Evolutionary conservation across 2,113 vertebrate genomes (phyloP).

Genomic region (Mionectes macconnelli): DNA sequence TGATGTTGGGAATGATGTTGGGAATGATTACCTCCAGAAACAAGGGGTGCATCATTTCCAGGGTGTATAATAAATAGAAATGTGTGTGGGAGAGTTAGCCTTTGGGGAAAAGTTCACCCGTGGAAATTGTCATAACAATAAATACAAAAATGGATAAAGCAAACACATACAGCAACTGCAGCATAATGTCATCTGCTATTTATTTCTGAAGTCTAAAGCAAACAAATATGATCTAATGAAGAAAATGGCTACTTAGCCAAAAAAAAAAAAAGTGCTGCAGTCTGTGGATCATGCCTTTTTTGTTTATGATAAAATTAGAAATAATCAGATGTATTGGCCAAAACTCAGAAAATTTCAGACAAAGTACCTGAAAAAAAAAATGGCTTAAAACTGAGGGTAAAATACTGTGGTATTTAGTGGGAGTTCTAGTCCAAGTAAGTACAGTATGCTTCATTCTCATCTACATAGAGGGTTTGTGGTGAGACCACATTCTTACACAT

Average conservation of each 20-base stretch:
- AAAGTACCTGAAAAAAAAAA: background rate
- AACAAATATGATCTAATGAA: constrained; percentile 42
- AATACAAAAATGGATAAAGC: background rate
- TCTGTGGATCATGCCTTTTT: constrained; percentile 9
- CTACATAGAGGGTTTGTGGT: background rate
- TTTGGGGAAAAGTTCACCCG: background rate
- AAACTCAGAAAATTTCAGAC: background rate
- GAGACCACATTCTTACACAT: background rate
- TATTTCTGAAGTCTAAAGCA: constrained; percentile 34
- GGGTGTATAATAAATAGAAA: background rate
- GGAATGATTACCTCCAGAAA: background rate
- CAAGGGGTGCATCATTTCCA: background rate
- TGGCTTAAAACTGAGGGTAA: background rate
- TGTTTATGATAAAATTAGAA: constrained; percentile 25
- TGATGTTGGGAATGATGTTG: fast-evolving
- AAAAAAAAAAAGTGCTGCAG: too few species aligned
- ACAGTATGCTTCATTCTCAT: background rate
- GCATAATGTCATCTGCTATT: constrained; percentile 51
- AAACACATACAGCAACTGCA: background rate
- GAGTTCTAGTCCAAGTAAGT: background rate
- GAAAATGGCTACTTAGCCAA: background rate
- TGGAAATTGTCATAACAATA: background rate
- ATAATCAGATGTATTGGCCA: background rate
- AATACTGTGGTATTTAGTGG: constrained; percentile 1
- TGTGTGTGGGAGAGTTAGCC: background rate